A percentile compares a stretch with the other conserved stretches of the same genome.
phyloP scores from a whole-genome alignment of 2,797 vertebrate species.

The Rachycentron canadum region DNA sequence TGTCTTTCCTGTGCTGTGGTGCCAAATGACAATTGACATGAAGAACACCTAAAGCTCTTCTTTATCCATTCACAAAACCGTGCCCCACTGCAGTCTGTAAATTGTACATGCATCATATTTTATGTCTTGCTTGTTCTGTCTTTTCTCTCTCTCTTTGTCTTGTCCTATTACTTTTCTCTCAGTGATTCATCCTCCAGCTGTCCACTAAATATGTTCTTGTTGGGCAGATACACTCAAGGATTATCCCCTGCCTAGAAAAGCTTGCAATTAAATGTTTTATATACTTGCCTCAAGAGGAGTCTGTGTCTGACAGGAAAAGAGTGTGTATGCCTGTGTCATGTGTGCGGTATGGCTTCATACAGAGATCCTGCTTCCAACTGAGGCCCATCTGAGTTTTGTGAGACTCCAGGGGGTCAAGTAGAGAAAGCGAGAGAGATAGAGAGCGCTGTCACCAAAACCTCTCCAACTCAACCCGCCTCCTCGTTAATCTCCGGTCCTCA shows the following conservation, averaged over 20 bases:
- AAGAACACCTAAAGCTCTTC: conserved; percentile 39
- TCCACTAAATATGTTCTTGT: conserved; percentile 67
- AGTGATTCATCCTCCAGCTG: conserved; percentile 79
- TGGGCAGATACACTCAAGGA: conserved; percentile 62
- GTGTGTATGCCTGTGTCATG: conserved; percentile 42
- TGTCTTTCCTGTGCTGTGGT: conserved; percentile 29
- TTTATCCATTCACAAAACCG: conserved; percentile 38
- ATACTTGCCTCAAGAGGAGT: conserved; percentile 64
- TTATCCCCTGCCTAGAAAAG: conserved; percentile 61
- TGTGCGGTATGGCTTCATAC: conserved; percentile 43
- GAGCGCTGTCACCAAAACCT: conserved; percentile 56
- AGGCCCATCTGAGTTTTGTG: conserved; percentile 61
- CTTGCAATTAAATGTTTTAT: conserved; percentile 76
- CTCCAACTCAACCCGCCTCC: conserved; percentile 32
- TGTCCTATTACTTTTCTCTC: conserved; percentile 43
- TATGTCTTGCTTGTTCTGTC: conserved; percentile 26
- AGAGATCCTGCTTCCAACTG: conserved; percentile 46
- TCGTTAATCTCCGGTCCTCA: conserved; percentile 57
- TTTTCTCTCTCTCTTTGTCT: conserved; percentile 19
- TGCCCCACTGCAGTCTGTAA: background rate
- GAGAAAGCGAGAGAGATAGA: conserved; percentile 58
- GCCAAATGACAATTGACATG: conserved; percentile 48
- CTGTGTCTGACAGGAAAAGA: conserved; percentile 46
- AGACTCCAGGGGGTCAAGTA: conserved; percentile 63
- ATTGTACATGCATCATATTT: conserved; percentile 30